Evolutionary conservation across 2,888 invertebrate species (phyloP), one percentile per base, ranked within the genome.

Genomic region (Cheiracanthium punctorium): DNA sequence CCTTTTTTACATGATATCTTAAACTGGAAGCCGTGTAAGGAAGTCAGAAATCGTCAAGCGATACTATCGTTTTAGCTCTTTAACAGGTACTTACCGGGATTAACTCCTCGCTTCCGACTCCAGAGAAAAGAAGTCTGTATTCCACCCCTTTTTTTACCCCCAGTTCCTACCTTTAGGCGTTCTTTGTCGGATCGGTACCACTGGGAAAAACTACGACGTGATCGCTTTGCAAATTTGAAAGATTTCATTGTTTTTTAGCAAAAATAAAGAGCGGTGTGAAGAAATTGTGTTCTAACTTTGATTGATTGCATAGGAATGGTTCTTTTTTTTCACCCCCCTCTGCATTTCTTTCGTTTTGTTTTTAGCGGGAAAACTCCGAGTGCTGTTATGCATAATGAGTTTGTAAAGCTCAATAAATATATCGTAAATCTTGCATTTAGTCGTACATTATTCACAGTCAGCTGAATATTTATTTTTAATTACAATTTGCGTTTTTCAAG

Each of bases 21-120:
- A 5, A 58, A 58, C 58, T 1, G 58, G 58, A 24, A 58, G 20
- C 24, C 58, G 20, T 17, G 24, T 24, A 58, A 58, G 58, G 24
- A 12, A 58, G 58, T 58, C 58, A 58, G 58, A 58, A 5, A 37
- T 33, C 32, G 32, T n/a, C 41, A 65, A 48, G 20, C 33, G 43
- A 64, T 73, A 73, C 20, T 33, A 73, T 80, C 80, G 73, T 80
- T 65, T 73, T 67, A 28, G 32, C 73, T 71, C 75, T 70, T 75
- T 75, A 82, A 82, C 75, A 75, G 70, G 75, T 82, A 75, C 75
- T 82, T 82, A 75, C 43, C 17, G 41, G 80, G 72, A 82, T 70
- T 71, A 76, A 71, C 41, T 76, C 41, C 71, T 41, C 73, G 33
- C 28, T 43, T 12, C 71, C 71, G 43, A 41, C 43, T 10, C 28